phyloP scores from a whole-genome alignment of 37 sponge, comb jelly and placozoan species.

The Ephydatia muelleri region DNA sequence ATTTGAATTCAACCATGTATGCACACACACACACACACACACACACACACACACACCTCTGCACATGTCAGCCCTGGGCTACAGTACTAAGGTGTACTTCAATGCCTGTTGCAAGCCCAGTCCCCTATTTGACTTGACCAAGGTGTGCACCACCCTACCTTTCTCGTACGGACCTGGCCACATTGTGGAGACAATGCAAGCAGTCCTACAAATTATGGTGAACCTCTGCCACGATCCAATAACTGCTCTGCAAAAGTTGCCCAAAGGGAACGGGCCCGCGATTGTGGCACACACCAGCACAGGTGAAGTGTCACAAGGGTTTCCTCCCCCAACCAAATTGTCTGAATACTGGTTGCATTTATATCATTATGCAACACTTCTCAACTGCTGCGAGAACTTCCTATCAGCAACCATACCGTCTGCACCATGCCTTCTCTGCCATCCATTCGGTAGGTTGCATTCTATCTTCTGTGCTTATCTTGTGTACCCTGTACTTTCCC shows the following conservation, averaged over 20 bases:
- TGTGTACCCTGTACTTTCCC: not conserved
- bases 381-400: conserved; percentile 80
- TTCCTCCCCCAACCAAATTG: conserved; percentile 45
- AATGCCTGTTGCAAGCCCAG: conserved; percentile 82
- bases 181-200: conserved; percentile 48
- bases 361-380: conserved; percentile 27
- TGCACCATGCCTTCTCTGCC: conserved; percentile 77
- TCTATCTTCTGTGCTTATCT: not conserved
- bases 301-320: not conserved
- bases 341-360: conserved; percentile 62
- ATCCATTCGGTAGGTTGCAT: conserved; percentile 62
- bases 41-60: not conserved
- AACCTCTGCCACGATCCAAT: conserved; percentile 53
- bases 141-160: conserved; percentile 44
- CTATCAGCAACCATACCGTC: conserved; percentile 64
- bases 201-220: conserved; percentile 55
- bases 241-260: conserved; percentile 34
- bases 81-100: conserved; percentile 82
- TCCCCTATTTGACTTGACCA: conserved; percentile 36
- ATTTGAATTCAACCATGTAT: no score
- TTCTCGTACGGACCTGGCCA: conserved; percentile 54
- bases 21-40: not conserved
- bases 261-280: conserved; percentile 31
- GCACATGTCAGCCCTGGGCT: conserved; percentile 55
- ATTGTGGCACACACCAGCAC: conserved; percentile 3